Evolutionary conservation across 2,797 vertebrate genomes (phyloP).

Genomic region (Hyperoplus lanceolatus): DNA sequence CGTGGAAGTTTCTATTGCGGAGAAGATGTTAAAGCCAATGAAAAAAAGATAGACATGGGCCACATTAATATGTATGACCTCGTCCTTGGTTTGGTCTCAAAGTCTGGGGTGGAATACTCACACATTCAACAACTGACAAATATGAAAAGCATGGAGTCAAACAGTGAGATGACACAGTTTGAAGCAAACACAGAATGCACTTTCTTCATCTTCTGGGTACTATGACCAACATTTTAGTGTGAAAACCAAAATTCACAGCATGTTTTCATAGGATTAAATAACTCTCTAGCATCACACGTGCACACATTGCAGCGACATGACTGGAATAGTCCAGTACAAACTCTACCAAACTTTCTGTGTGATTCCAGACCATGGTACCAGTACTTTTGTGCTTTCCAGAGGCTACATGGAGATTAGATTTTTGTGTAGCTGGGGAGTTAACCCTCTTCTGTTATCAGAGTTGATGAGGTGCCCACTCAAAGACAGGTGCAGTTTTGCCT

Average conservation of each 20-base stretch:
- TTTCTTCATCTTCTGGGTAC: slow-evolving; percentile 20
- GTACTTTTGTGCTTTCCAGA: not conserved
- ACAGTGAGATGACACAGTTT: slow-evolving; percentile 8
- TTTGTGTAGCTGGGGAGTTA: slow-evolving; percentile 11
- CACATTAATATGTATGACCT: slow-evolving; percentile 55
- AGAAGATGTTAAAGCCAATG: slow-evolving; percentile 21
- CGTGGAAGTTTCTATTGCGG: slow-evolving; percentile 11
- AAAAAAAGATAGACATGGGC: slow-evolving; percentile 36
- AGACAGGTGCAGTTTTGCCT: slow-evolving; percentile 55
- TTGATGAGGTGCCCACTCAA: slow-evolving; percentile 34
- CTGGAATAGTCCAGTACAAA: slow-evolving; percentile 1
- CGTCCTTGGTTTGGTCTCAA: slow-evolving; percentile 27
- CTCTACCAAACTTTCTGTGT: not conserved
- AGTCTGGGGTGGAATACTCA: slow-evolving; percentile 24
- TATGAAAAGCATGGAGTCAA: slow-evolving; percentile 25
- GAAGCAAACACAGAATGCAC: slow-evolving; percentile 20
- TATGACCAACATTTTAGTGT: slow-evolving; percentile 7
- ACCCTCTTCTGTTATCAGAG: slow-evolving; percentile 26
- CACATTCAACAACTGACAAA: slow-evolving; percentile 45
- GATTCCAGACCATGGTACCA: not conserved
- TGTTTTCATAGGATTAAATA: not conserved
- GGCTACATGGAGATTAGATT: not conserved
- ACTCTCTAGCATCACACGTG: slow-evolving; percentile 5
- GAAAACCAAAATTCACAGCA: slow-evolving; percentile 15
- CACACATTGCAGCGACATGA: not conserved